Percentiles rank a stretch among this genome's conserved stretches.
Conservation (phyloP, 2,888 invertebrate genomes). For the Lepidocyrtinus sp. region DNA sequence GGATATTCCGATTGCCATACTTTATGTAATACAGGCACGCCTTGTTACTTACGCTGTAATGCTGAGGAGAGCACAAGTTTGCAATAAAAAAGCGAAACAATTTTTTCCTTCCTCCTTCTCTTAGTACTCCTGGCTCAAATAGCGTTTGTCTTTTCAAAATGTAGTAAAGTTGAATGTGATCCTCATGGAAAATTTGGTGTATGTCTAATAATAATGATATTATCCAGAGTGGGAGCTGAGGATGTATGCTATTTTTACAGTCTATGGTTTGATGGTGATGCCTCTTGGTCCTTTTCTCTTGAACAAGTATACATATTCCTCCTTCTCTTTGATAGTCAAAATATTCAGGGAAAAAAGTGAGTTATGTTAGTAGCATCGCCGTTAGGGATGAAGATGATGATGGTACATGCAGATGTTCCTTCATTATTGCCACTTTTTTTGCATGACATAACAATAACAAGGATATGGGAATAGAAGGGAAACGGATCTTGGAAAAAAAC, state of each 20-base stretch:
- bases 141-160: conserved; percentile 21
- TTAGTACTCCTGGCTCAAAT: too few relatives aligned
- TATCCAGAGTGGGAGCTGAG: conserved; percentile 30
- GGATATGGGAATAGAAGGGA: too few relatives aligned
- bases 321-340: conserved; percentile 17
- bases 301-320: too few relatives aligned
- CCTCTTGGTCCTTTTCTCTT: too few relatives aligned
- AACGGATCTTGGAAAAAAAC: too few relatives aligned
- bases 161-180: conserved; percentile 34
- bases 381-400: neutral
- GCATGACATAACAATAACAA: too few relatives aligned
- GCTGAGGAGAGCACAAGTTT: conserved; percentile 30
- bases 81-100: conserved; percentile 32
- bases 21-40: neutral
- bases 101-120: too few relatives aligned
- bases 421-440: neutral
- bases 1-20: neutral
- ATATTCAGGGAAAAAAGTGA: conserved; percentile 24
- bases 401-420: conserved; percentile 43
- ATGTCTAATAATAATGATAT: conserved; percentile 29
- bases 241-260: too few relatives aligned
- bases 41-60: too few relatives aligned
- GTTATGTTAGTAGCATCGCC: conserved; percentile 12
- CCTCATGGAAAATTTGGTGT: conserved; percentile 27
- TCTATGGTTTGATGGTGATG: too few relatives aligned